phyloP scores from a whole-genome alignment of 2,888 invertebrate genomes.

The Branchipolynoe longqiensis region DNA sequence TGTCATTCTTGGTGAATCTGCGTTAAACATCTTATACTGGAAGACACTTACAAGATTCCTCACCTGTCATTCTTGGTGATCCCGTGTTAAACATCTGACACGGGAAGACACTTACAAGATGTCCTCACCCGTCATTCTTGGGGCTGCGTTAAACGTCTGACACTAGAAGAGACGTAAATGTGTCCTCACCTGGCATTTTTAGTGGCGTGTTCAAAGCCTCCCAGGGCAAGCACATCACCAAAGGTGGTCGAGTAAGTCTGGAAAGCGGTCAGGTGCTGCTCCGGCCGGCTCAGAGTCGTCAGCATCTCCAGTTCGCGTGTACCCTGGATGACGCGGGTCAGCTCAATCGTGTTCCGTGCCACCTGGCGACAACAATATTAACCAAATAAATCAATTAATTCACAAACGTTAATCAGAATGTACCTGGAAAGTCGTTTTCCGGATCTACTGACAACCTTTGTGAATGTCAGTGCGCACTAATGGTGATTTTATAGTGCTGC shows the following conservation, averaged over 20 bases:
- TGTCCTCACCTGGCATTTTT: slow-evolving; percentile 74
- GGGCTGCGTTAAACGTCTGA: too few species aligned
- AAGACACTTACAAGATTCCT: too few species aligned
- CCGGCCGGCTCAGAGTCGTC: slow-evolving; percentile 65
- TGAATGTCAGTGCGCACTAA: too few species aligned
- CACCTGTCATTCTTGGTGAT: neutral
- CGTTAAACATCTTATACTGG: too few species aligned
- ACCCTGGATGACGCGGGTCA: slow-evolving; percentile 68
- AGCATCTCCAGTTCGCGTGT: slow-evolving; percentile 49
- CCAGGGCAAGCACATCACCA: slow-evolving; percentile 78
- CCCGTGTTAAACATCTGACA: neutral
- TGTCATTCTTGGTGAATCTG: too few species aligned
- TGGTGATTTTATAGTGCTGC: too few species aligned
- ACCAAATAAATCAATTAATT: too few species aligned
- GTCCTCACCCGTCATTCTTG: too few species aligned
- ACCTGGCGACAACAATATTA: too few species aligned
- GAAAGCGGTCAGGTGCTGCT: slow-evolving; percentile 72
- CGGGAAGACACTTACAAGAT: neutral
- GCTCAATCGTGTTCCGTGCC: slow-evolving; percentile 71
- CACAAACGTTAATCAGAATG: too few species aligned
- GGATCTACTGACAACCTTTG: too few species aligned
- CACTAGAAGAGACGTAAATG: neutral
- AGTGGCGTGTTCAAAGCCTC: slow-evolving; percentile 77
- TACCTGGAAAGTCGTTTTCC: too few species aligned
- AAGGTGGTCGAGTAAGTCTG: slow-evolving; percentile 74